Base-by-base conservation (phyloP, 2,113 vertebrate species). In the Dromaius novaehollandiae region DNA sequence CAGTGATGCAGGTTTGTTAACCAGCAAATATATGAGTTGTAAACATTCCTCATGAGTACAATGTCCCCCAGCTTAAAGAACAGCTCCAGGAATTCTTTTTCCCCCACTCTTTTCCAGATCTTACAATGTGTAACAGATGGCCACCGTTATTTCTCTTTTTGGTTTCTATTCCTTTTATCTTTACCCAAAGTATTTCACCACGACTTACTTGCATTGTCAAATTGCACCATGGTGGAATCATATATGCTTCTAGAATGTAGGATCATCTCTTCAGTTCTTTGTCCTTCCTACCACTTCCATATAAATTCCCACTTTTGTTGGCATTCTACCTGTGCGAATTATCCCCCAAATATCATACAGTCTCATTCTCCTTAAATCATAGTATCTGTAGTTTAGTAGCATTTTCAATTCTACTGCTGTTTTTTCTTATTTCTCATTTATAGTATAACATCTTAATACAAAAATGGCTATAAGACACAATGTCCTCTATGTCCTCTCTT, bases 111-210 rank as follows among this genome's bases (percentile, higher is more conserved):
- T 78, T 86, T 95, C 70, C 74, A 94, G 38, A 79, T 87, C 77
- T 91, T 94, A 77, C 95, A 63, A 96, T 95, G 87, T 69, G 34
- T 82, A 94, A 92, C 96, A 97, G 84, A 96, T 96, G 94, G 89
- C 55, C 36, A 22, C 38, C 92, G 86, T 86, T 95, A 87, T 89
- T 95, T 96, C 84, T 95, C n/a, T 69, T 94, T 91, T 95, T 73
- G 74, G 87, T 85, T 96, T 92, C 70, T 85, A 11, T 36, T 88
- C 71, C 89, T 97, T 96, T 97, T 91, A 95, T 96, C 95, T 91
- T 91, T 88, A 91, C 79, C 66, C 93, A 66, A 91, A 95, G 38
- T 93, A 93, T 94, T 97, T 94, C 93, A 93, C 89, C 91, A 94
- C 87, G 0, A 1, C 82, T 88, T 69, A 92, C 55, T 96, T 91